phyloP scores from a whole-genome alignment of 2,888 invertebrate genomes.

The Troides oblongomaculatus region DNA sequence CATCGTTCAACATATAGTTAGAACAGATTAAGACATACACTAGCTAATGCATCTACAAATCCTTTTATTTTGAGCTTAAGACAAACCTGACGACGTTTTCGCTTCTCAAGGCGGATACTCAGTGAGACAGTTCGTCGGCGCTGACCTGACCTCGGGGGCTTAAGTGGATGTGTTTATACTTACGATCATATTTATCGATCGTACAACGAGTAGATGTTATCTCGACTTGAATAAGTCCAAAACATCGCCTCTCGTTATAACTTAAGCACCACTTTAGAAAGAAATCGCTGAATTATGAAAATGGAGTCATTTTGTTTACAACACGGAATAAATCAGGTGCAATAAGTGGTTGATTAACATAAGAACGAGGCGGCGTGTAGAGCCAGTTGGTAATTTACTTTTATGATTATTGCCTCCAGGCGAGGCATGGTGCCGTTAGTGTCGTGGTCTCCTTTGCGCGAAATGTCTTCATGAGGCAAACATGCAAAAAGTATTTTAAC shows the following conservation, averaged over 20 bases:
- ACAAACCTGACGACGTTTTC: too few relatives aligned
- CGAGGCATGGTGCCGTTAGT: slow-evolving; percentile 15
- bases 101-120: too few relatives aligned
- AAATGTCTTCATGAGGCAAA: slow-evolving; percentile 20
- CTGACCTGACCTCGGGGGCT: too few relatives aligned
- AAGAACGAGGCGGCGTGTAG: slow-evolving; percentile 19
- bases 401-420: slow-evolving; percentile 26
- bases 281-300: slow-evolving; percentile 24
- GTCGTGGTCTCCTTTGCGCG: slow-evolving; percentile 11
- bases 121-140: too few relatives aligned
- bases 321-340: slow-evolving; percentile 25
- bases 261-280: slow-evolving; percentile 2
- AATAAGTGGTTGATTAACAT: slow-evolving; percentile 29
- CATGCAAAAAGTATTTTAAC: slow-evolving; percentile 2
- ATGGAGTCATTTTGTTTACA: slow-evolving; percentile 29
- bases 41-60: too few relatives aligned
- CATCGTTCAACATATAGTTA: too few relatives aligned
- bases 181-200: too few relatives aligned
- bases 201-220: too few relatives aligned
- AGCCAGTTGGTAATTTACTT: slow-evolving; percentile 26
- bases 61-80: too few relatives aligned
- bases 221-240: too few relatives aligned
- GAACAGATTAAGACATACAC: too few relatives aligned
- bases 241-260: neutral
- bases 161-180: too few relatives aligned